Percentiles rank a stretch among this genome's conserved stretches.
Conservation (phyloP, 92 coral and sea anemone genomes). For the Porites rus region DNA sequence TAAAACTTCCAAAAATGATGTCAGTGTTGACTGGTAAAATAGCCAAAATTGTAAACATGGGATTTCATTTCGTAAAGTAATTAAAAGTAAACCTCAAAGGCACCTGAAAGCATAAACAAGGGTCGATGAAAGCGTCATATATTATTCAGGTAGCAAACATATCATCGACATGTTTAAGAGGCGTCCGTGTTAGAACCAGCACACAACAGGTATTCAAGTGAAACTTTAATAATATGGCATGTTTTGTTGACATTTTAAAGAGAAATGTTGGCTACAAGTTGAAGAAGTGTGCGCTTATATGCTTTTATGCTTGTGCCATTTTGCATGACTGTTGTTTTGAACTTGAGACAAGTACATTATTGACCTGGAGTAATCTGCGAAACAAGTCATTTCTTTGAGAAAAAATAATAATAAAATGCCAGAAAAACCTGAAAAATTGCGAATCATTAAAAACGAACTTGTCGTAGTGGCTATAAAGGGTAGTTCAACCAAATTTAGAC, state of each 20-base stretch:
- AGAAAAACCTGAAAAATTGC: neutral
- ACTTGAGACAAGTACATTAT: neutral
- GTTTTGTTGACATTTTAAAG: neutral
- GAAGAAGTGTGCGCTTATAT: neutral
- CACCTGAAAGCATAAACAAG: conserved; percentile 2
- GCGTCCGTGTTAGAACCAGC: neutral
- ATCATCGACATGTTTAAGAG: conserved; percentile 4
- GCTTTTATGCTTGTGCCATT: no score
- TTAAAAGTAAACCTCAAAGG: conserved; percentile 5
- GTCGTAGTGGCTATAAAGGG: no score
- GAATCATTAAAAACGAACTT: no score
- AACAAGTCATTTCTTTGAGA: no score
- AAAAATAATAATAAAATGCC: no score
- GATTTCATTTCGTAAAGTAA: conserved; percentile 6
- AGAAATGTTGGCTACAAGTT: neutral
- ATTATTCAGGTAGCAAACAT: conserved; percentile 9
- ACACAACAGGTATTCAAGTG: conserved; percentile 28
- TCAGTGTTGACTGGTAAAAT: neutral
- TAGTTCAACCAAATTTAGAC: no score
- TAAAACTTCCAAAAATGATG: no score
- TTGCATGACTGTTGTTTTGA: no score
- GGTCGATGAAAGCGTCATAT: neutral
- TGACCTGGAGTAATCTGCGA: neutral
- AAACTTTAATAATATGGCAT: neutral
- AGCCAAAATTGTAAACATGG: neutral